phyloP scores from a whole-genome alignment of 2,888 invertebrate species.

The Bombyx huttoni region DNA sequence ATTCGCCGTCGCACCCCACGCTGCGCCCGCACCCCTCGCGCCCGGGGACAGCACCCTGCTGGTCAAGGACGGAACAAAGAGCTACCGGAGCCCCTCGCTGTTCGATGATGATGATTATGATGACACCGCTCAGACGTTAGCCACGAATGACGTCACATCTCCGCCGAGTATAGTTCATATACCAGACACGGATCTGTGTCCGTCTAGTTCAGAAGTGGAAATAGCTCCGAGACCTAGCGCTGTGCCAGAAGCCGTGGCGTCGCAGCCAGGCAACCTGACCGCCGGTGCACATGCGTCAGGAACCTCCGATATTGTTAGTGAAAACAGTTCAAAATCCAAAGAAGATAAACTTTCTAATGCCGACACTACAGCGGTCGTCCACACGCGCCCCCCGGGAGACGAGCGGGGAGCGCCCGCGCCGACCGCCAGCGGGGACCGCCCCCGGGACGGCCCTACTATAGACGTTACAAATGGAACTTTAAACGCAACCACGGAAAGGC shows the following conservation, averaged over 20 bases:
- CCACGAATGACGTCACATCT: not conserved
- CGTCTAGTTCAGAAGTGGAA: not conserved
- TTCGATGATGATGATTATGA: slow-evolving; percentile 40
- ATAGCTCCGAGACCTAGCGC: not conserved
- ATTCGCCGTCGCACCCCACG: slow-evolving; percentile 13
- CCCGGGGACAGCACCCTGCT: not conserved
- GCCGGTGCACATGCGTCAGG: too few relatives aligned
- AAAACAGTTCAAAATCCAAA: too few relatives aligned
- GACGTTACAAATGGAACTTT: too few relatives aligned
- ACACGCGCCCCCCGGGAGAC: too few relatives aligned
- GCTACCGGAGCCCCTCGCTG: slow-evolving; percentile 22
- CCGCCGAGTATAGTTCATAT: not conserved
- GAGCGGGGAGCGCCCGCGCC: too few relatives aligned
- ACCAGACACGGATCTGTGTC: not conserved
- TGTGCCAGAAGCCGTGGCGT: not conserved
- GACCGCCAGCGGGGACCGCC: too few relatives aligned
- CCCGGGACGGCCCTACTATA: too few relatives aligned
- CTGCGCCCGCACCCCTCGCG: not conserved
- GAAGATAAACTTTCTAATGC: too few relatives aligned
- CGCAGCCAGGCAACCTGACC: too few relatives aligned
- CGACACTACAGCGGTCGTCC: too few relatives aligned
- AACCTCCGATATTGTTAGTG: too few relatives aligned
- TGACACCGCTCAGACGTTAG: slow-evolving; percentile 16
- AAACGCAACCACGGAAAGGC: too few relatives aligned
- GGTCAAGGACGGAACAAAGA: not conserved